These are phyloP conservation scores for Aplysina aerophoba DNA, from an alignment of 37 sponge, comb jelly and placozoan species.

Conservation along the genomic window DNA sequence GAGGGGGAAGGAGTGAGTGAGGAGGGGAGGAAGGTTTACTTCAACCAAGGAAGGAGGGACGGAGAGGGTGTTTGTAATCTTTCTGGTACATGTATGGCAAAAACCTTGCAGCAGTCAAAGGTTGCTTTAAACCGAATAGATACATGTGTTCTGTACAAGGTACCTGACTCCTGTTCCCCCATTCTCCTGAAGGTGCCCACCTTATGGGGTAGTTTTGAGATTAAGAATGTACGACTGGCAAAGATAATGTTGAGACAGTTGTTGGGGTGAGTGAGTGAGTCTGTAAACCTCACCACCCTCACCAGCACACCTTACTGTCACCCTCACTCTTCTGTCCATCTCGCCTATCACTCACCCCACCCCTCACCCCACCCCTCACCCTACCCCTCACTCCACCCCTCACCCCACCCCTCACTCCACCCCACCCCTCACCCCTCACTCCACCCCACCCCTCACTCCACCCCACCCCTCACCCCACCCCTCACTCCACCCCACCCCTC, in stretches of 20 bases:
- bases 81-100: background rate
- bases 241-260: conserved; percentile 82
- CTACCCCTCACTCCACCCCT: too few relatives aligned
- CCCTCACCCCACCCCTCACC: too few relatives aligned
- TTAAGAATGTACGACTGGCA: conserved; percentile 71
- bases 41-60: background rate
- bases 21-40: background rate
- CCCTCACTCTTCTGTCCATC: too few relatives aligned
- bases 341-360: too few relatives aligned
- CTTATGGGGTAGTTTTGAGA: conserved; percentile 89
- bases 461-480: too few relatives aligned
- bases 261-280: conserved; percentile 56
- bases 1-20: background rate
- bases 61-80: background rate
- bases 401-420: too few relatives aligned
- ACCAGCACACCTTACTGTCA: too few relatives aligned
- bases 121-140: background rate
- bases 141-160: background rate
- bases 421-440: too few relatives aligned
- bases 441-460: too few relatives aligned
- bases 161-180: background rate
- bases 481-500: too few relatives aligned
- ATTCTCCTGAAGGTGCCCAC: conserved; percentile 66
- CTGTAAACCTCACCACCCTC: background rate
- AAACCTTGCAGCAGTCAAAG: too few relatives aligned